Base-by-base conservation (phyloP, 2,797 vertebrate species). In the Tangara arthus region DNA sequence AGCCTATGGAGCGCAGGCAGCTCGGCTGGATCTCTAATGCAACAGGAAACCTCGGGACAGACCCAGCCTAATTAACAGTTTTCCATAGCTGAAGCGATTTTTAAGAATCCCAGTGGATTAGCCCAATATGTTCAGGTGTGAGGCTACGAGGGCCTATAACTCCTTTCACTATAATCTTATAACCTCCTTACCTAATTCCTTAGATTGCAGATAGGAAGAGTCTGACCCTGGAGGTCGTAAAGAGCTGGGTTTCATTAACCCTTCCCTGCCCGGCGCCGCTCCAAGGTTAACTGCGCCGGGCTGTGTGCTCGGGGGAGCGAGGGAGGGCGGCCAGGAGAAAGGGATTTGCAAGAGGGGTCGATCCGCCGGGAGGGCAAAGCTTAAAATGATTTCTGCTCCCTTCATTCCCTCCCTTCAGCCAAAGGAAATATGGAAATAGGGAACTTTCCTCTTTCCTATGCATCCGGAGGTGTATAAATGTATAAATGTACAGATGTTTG, bases 211-310 rank as follows among this genome's bases (percentile, higher is more conserved):
- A 98, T 97, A 96, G 95, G 95, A 96, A 95, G 91, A 97, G 89
- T 84, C 96, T 98, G 98, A 99, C 98, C 98, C 93, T 96, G 35
- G 90, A 93, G 98, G 98, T 98, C 98, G 97, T 89, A 93, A 93
- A 97, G 98, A 98, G 98, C 97, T 96, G 80, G 97, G 97, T 97
- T 98, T 98, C 98, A 98, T 99, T 99, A 99, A 99, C 98, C 98
- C 98, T 97, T 98, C 92, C 97, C 95, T 97, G 94, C 97, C 98
- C 97, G 93, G 94, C 79, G 93, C 95, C 90, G 97, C 98, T 97
- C 97, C 98, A 97, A 98, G 98, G 98, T 98, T 98, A 99, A 98
- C 98, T 97, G 97, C 96, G 89, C 98, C 97, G 97, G 98, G 98
- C 96, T 98, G 71, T 23, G 78, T 8, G 34, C 53, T 55, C 52